Evolutionary conservation across 2,888 invertebrate genomes (phyloP).

Genomic region (Dusona sp.): DNA sequence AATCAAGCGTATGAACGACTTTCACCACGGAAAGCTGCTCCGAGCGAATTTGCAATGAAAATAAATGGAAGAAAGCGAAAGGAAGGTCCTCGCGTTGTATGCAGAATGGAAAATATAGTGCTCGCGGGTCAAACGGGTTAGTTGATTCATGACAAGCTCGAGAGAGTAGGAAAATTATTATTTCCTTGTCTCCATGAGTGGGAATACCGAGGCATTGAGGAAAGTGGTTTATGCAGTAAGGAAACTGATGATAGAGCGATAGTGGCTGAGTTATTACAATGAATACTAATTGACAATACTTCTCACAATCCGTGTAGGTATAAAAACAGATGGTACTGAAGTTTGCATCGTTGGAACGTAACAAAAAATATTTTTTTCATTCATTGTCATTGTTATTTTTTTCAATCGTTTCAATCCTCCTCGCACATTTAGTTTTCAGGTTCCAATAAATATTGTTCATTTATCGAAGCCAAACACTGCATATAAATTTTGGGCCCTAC

Average conservation of each 20-base stretch:
- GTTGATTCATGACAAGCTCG: slow-evolving; percentile 35
- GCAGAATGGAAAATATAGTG: slow-evolving; percentile 41
- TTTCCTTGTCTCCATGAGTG: slow-evolving; percentile 19
- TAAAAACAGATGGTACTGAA: no score
- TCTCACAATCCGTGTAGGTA: not conserved
- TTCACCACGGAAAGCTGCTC: slow-evolving; percentile 58
- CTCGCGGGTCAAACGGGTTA: slow-evolving; percentile 55
- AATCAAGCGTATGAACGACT: slow-evolving; percentile 51
- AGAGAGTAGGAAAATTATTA: slow-evolving; percentile 42
- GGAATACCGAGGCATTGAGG: slow-evolving; percentile 10
- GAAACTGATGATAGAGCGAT: slow-evolving; percentile 38
- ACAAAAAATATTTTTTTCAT: no score
- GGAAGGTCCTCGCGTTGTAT: slow-evolving; percentile 30
- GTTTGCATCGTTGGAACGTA: no score
- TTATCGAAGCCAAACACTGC: no score
- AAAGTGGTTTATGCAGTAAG: slow-evolving; percentile 16
- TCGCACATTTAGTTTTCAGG: no score
- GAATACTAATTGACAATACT: not conserved
- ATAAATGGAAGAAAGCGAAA: slow-evolving; percentile 64
- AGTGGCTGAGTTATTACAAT: not conserved
- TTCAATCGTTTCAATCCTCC: no score
- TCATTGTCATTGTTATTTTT: no score
- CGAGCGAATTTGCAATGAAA: slow-evolving; percentile 58
- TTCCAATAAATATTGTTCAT: no score
- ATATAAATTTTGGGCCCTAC: no score